Evolutionary conservation across 2,888 invertebrate species (phyloP).

Genomic region (Eurytoma adleriae): DNA sequence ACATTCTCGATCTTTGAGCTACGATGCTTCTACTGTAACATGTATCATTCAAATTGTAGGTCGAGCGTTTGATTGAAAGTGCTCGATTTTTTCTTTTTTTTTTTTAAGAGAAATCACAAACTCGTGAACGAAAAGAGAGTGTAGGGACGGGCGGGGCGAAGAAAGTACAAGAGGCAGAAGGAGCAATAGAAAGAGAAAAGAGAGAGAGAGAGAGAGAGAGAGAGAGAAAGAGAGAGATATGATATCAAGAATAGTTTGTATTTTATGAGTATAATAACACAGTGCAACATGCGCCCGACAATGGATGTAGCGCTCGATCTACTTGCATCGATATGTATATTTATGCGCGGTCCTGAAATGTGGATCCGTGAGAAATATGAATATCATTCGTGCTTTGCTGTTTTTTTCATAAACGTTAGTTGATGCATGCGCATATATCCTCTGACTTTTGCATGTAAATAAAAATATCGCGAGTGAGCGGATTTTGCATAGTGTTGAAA

Average conservation of each 20-base stretch:
- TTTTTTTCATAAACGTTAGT: not conserved
- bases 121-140: no score
- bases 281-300: constrained; percentile 52
- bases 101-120: no score
- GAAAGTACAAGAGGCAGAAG: no score
- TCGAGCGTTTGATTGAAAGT: no score
- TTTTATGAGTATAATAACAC: constrained; percentile 41
- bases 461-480: constrained; percentile 31
- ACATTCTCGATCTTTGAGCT: not conserved
- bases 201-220: no score
- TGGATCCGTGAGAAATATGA: not conserved
- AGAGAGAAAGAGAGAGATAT: no score
- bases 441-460: constrained; percentile 24
- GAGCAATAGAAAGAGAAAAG: no score
- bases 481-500: constrained; percentile 33
- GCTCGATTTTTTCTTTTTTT: no score
- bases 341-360: not conserved
- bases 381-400: not conserved
- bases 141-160: no score
- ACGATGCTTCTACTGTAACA: no score
- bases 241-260: no score
- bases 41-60: no score
- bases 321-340: constrained; percentile 18
- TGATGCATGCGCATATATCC: constrained; percentile 20
- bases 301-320: constrained; percentile 3